Conservation (phyloP, 2,888 invertebrate species). For the Drosophila cognata region DNA sequence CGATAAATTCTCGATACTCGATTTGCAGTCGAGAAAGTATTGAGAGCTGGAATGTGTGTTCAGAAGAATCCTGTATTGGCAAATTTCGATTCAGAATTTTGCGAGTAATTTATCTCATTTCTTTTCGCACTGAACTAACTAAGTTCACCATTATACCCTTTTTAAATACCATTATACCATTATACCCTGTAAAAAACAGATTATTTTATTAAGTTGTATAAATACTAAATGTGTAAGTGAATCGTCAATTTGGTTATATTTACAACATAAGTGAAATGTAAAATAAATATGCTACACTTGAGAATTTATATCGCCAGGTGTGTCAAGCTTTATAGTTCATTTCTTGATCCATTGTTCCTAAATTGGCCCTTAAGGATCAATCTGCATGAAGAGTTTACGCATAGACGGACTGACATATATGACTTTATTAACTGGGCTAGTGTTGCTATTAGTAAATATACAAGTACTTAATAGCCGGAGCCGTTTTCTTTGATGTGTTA, state of each 20-base stretch:
- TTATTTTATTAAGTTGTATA: too few species aligned
- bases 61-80: not conserved
- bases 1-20: not conserved
- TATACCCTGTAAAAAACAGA: too few species aligned
- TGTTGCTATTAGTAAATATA: too few species aligned
- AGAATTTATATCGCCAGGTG: not conserved
- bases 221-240: too few species aligned
- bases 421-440: not conserved
- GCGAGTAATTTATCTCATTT: not conserved
- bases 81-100: not conserved
- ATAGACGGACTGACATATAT: not conserved
- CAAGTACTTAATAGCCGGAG: not conserved
- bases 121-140: not conserved
- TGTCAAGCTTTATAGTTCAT: not conserved
- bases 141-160: not conserved
- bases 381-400: not conserved
- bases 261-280: not conserved
- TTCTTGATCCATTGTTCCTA: not conserved
- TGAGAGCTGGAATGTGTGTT: too few species aligned
- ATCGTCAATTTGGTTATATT: too few species aligned
- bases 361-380: not conserved
- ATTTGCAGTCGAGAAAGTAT: not conserved
- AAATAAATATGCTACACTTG: not conserved
- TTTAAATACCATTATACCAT: too few species aligned
- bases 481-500: not conserved